Conservation (phyloP, 2,888 invertebrate species). For the Pherbina coryleti region DNA sequence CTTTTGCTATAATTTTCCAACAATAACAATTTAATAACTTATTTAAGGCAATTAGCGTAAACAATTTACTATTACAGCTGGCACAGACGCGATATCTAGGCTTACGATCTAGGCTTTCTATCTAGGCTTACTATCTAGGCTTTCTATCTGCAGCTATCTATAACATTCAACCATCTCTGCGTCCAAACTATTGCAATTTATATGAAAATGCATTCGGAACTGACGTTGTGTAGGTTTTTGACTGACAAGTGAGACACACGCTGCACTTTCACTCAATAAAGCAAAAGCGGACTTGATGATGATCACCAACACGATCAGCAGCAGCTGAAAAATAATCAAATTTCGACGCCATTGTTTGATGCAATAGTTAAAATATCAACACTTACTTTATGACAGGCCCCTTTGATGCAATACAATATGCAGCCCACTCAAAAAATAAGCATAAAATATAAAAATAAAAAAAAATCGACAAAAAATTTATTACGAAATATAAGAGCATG, state of each 20-base stretch:
- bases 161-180: not conserved
- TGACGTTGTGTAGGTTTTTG: conserved; percentile 30
- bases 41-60: not conserved
- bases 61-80: not conserved
- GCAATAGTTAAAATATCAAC: conserved; percentile 21
- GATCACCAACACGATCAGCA: not conserved
- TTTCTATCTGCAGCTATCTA: not conserved
- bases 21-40: conserved; percentile 15
- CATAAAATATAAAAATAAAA: not conserved
- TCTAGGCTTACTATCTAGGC: not conserved
- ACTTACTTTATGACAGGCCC: conserved; percentile 16
- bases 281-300: not conserved
- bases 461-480: no score
- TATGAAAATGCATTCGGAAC: not conserved
- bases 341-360: conserved; percentile 12
- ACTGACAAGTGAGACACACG: conserved; percentile 38
- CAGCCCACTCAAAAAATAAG: conserved; percentile 17
- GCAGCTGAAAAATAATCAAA: not conserved
- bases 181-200: not conserved
- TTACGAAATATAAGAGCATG: no score
- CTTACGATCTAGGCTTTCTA: not conserved
- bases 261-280: conserved; percentile 46
- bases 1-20: conserved; percentile 1
- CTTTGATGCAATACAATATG: not conserved
- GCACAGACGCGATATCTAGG: not conserved